phyloP scores from a whole-genome alignment of 2,888 invertebrate species.

The Oscheius sp. region DNA sequence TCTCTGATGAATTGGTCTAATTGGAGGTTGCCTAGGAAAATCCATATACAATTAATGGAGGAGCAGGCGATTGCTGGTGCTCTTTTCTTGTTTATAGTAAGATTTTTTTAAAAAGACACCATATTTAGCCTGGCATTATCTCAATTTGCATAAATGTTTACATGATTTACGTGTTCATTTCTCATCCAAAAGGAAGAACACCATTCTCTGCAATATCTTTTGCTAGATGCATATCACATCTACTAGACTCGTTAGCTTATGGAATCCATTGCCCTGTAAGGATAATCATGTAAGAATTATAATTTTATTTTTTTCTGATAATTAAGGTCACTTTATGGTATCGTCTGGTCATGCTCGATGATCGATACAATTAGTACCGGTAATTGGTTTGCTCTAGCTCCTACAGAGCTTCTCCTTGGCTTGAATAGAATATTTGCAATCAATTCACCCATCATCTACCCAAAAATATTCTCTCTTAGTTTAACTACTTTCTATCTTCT shows the following conservation, averaged over 20 bases:
- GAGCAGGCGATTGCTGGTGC: neutral
- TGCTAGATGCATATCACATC: neutral
- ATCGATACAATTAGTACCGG: neutral
- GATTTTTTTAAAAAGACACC: neutral
- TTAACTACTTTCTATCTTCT: neutral
- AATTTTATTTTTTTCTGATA: neutral
- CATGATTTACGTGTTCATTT: slow-evolving; percentile 7
- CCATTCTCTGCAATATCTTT: neutral
- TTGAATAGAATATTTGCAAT: slow-evolving; percentile 6
- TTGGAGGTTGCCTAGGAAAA: neutral
- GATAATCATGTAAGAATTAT: neutral
- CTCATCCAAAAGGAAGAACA: neutral
- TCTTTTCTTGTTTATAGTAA: neutral
- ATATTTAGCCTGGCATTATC: neutral
- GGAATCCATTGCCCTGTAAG: neutral
- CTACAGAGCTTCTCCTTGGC: neutral
- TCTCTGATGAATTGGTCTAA: neutral
- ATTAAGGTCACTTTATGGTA: slow-evolving; percentile 6
- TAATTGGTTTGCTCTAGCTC: slow-evolving; percentile 12
- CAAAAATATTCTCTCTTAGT: neutral
- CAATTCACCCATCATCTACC: neutral
- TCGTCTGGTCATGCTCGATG: neutral
- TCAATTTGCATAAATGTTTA: neutral
- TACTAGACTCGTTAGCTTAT: neutral
- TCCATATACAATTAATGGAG: neutral